Evolutionary conservation across 2,888 invertebrate species (phyloP).

Genomic region (Carabus problematicus): DNA sequence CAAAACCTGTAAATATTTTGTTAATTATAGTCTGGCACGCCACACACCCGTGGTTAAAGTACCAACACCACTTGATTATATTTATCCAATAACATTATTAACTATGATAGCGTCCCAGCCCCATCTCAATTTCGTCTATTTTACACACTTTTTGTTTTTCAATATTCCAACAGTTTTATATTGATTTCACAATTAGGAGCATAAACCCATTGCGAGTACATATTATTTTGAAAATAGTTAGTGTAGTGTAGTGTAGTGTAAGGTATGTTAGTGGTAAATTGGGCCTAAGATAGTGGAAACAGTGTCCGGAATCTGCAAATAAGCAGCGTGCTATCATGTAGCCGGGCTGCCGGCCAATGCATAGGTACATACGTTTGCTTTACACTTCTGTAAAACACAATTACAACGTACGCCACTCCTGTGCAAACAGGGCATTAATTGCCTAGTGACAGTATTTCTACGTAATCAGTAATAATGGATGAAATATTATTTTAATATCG

Average conservation of each 20-base stretch:
- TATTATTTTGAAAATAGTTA: too few species aligned
- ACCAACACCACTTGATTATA: conserved; percentile 39
- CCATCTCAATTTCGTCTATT: too few species aligned
- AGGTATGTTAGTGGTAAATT: too few species aligned
- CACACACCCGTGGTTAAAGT: conserved; percentile 19
- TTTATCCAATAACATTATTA: conserved; percentile 30
- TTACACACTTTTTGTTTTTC: too few species aligned
- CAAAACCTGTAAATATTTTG: conserved; percentile 34
- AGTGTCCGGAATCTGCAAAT: too few species aligned
- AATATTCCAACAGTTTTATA: too few species aligned
- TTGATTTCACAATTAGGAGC: too few species aligned
- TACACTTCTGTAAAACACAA: conserved; percentile 23
- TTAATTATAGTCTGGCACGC: conserved; percentile 30
- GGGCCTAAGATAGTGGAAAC: too few species aligned
- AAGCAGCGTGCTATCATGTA: too few species aligned
- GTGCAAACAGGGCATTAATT: conserved; percentile 36
- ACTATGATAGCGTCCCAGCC: not conserved
- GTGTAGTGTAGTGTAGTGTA: too few species aligned
- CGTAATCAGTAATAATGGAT: conserved; percentile 36
- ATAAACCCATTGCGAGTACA: too few species aligned
- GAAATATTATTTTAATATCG: conserved; percentile 42
- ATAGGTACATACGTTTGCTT: not conserved
- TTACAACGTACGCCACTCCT: conserved; percentile 5
- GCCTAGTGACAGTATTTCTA: conserved; percentile 41
- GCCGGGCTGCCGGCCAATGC: too few species aligned